Percentiles rank a stretch among this genome's conserved stretches.
These are phyloP conservation scores for Ypsolopha scabrella DNA, from an alignment of 2,888 invertebrate species.

Conservation along the genomic window DNA sequence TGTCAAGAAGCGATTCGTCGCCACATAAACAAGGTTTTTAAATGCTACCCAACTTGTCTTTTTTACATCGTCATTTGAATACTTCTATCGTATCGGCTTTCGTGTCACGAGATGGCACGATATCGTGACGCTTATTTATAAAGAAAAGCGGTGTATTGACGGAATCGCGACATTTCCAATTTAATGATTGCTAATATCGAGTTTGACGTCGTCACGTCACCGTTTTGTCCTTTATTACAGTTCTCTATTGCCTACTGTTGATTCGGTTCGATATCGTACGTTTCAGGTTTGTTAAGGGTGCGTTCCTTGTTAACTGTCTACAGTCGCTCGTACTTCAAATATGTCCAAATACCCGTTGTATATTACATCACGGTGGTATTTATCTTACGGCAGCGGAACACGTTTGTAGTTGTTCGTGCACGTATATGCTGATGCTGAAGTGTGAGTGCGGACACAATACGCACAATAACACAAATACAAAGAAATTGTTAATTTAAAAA, in stretches of 20 bases:
- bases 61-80: constrained; percentile 70
- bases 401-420: no score
- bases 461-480: no score
- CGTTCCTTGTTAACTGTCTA: no score
- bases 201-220: constrained; percentile 49
- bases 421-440: no score
- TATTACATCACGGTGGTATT: no score
- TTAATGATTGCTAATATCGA: constrained; percentile 68
- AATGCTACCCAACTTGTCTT: constrained; percentile 70
- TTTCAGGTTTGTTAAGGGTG: no score
- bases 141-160: constrained; percentile 64
- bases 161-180: constrained; percentile 68
- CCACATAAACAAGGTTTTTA: constrained; percentile 69
- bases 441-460: no score
- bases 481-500: no score
- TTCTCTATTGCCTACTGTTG: constrained; percentile 10
- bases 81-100: constrained; percentile 56
- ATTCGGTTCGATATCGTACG: no score
- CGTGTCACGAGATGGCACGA: constrained; percentile 66
- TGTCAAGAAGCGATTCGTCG: constrained; percentile 65
- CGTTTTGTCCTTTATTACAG: constrained; percentile 40
- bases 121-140: constrained; percentile 70
- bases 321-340: no score
- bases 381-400: no score
- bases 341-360: no score